Evolutionary conservation across 2,888 invertebrate genomes (phyloP).

Genomic region (Stenotaenia linearis): DNA sequence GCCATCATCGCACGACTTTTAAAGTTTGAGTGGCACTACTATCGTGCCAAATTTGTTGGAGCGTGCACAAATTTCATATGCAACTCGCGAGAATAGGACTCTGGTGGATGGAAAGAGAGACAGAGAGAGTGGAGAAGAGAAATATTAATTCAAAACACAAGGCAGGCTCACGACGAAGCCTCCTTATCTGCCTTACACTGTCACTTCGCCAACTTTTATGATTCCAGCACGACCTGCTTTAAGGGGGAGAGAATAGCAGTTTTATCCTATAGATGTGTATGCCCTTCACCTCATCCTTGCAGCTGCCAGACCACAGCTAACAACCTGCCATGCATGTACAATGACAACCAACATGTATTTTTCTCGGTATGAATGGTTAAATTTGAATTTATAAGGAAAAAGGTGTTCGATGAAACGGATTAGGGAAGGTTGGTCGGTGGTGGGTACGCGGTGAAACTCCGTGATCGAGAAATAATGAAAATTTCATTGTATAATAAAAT

Average conservation of each 20-base stretch:
- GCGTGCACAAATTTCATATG: slow-evolving; percentile 9
- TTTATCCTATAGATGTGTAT: background rate
- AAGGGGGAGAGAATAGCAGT: background rate
- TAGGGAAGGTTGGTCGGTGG: no score
- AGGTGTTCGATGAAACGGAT: no score
- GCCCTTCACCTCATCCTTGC: background rate
- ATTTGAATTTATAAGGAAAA: background rate
- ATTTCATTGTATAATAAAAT: no score
- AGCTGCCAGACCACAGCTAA: background rate
- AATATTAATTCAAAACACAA: slow-evolving; percentile 9
- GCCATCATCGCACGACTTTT: background rate
- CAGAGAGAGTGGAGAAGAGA: background rate
- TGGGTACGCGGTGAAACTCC: no score
- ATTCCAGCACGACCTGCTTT: background rate
- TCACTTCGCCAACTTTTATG: background rate
- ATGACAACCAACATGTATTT: background rate
- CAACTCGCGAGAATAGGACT: background rate
- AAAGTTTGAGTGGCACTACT: slow-evolving; percentile 3
- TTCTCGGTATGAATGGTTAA: background rate
- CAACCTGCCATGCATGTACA: background rate
- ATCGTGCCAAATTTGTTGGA: slow-evolving; percentile 4
- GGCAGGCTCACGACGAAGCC: background rate
- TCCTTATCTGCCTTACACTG: background rate
- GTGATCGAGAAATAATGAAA: no score
- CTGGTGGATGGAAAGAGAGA: slow-evolving; percentile 9